A percentile compares a stretch with the other conserved stretches of the same genome.
Conservation (phyloP, 2,797 vertebrate genomes). For the Hippocampus kuda region DNA sequence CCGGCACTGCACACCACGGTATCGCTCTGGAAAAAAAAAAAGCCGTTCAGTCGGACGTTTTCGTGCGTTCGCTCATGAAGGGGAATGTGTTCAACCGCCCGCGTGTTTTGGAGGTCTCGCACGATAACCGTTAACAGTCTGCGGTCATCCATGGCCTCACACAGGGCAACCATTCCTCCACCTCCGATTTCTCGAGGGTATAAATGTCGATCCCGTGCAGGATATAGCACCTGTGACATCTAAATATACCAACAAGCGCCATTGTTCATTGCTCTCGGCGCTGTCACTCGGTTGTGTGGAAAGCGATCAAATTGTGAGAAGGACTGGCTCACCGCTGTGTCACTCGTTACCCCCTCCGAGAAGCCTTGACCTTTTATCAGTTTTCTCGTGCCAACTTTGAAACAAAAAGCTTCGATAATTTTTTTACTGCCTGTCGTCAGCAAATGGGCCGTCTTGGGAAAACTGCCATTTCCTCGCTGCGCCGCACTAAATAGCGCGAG, state of each 20-base stretch:
- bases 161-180: not conserved
- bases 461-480: not conserved
- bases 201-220: not conserved
- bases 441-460: conserved; percentile 28
- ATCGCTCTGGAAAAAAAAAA: too few species aligned
- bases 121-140: too few species aligned
- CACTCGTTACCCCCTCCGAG: not conserved
- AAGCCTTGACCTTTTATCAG: conserved; percentile 22
- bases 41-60: too few species aligned
- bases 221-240: not conserved
- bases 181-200: not conserved
- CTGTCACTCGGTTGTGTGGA: not conserved
- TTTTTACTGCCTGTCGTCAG: conserved; percentile 40
- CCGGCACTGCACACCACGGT: too few species aligned
- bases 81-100: too few species aligned
- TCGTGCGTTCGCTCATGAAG: too few species aligned
- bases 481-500: not conserved
- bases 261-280: not conserved
- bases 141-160: not conserved
- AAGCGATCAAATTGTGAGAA: not conserved
- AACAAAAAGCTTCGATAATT: conserved; percentile 27
- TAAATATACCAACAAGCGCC: not conserved
- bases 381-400: conserved; percentile 18
- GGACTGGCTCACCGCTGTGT: too few species aligned
- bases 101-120: too few species aligned